These are phyloP conservation scores for Prionailurus viverrinus DNA, from an alignment of 2,113 vertebrate genomes.

Conservation along the genomic window DNA sequence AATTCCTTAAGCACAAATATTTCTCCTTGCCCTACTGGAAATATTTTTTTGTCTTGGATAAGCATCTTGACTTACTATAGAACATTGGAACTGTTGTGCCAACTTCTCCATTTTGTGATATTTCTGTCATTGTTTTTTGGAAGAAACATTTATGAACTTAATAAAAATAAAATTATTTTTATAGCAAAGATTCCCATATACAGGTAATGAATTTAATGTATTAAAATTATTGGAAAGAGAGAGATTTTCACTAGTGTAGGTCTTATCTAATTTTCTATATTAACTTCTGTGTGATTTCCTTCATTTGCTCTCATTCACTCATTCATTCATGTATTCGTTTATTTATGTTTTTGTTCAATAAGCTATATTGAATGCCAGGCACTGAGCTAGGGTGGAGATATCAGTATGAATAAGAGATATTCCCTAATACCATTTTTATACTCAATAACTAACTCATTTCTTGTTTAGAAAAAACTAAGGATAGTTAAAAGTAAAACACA, in stretches of 20 bases:
- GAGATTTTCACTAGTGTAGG: background rate
- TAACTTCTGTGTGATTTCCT: background rate
- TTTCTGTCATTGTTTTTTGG: background rate
- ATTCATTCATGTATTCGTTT: background rate
- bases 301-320: background rate
- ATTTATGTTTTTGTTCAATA: background rate
- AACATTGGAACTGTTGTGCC: background rate
- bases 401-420: background rate
- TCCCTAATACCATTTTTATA: background rate
- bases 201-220: background rate
- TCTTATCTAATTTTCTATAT: background rate
- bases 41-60: background rate
- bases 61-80: background rate
- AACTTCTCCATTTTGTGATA: background rate
- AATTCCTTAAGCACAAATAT: background rate
- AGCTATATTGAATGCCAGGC: background rate
- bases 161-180: background rate
- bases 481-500: constrained; percentile 14
- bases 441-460: background rate
- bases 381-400: background rate
- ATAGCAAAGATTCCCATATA: background rate
- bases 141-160: background rate
- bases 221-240: background rate
- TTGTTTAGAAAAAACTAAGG: background rate
- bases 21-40: background rate